Evolutionary conservation across 2,113 vertebrate species (phyloP), one percentile per base, ranked within the genome.

Genomic region (Lepisosteus osseus): DNA sequence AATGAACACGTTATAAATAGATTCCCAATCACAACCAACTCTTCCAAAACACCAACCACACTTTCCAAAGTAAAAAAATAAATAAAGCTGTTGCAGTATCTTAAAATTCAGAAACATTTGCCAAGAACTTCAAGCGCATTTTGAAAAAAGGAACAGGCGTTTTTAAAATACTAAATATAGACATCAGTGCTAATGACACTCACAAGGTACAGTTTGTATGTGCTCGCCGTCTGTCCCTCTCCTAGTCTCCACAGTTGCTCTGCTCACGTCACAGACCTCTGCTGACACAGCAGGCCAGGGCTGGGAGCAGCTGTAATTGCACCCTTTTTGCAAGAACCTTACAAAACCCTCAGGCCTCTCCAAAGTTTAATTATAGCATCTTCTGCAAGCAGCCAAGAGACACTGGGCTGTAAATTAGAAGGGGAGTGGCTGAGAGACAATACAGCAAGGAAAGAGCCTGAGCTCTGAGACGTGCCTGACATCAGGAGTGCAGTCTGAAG

Each of bases 291-390:
- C 83, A 69, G 65, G 61, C 76, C 51, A 55, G 76, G 77, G 71
- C 78, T 75, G 76, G 77, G 78, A 74, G 76, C 82, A 74, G 83
- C 85, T 89, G 84, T 89, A 91, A 92, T 90, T 87, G 85, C 77
- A 77, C 82, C 80, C 84, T 82, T 14, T 82, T 72, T 73, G 61
- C 82, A 86, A 80, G 89, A 88, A 85, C 74, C 79, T 79, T 61
- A 68, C 72, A 85, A 80, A 88, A 59, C 82, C 83, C 86, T 82
- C 77, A 72, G 77, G 85, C 76, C 76, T 76, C 65, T 84, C 85
- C 84, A 90, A 86, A 84, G 69, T 86, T 78, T 88, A 89, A 92
- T 92, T 92, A 90, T 83, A 86, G 81, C 86, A 87, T 89, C 86
- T 88, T 86, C 76, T 86, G 79, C 6, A 54, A 56, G 68, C 41